phyloP scores from a whole-genome alignment of 2,888 invertebrate genomes.

The Lasioglossum pauxillum region DNA sequence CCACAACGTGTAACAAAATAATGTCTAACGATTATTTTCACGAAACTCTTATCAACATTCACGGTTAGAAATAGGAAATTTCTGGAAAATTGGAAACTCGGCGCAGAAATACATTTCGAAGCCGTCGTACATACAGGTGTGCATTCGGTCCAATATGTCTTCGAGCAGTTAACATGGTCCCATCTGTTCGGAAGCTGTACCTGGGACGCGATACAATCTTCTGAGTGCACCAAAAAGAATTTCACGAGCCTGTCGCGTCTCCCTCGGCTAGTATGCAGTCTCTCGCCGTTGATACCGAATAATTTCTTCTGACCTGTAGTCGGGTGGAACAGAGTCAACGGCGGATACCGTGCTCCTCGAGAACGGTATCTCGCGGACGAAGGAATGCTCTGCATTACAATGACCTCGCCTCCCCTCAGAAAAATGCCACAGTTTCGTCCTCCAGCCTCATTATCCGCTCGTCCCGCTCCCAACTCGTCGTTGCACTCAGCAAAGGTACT shows the following conservation, averaged over 20 bases:
- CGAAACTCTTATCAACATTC: not conserved
- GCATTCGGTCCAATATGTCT: not conserved
- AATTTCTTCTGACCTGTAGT: not conserved
- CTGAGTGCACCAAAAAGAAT: conserved; percentile 8
- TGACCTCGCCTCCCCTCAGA: not conserved
- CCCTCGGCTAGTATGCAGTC: not conserved
- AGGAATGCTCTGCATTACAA: not conserved
- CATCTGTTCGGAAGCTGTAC: not conserved
- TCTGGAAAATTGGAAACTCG: not conserved
- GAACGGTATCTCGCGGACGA: not conserved
- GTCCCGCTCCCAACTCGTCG: not conserved
- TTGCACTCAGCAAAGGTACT: not conserved
- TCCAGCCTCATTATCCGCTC: not conserved
- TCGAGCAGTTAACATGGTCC: not conserved
- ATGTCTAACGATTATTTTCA: too few relatives aligned
- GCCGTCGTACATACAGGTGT: not conserved
- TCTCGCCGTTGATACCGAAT: not conserved
- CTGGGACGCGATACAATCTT: not conserved
- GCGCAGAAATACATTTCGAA: not conserved
- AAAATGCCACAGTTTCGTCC: conserved; percentile 3
- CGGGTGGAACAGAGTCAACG: not conserved
- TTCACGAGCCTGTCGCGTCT: not conserved
- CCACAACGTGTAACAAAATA: not conserved
- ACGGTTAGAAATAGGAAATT: not conserved
- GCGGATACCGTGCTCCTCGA: not conserved